Evolutionary conservation across 1,140 invertebrate species (phyloP).

Genomic region (Brachionus paranguensis): DNA sequence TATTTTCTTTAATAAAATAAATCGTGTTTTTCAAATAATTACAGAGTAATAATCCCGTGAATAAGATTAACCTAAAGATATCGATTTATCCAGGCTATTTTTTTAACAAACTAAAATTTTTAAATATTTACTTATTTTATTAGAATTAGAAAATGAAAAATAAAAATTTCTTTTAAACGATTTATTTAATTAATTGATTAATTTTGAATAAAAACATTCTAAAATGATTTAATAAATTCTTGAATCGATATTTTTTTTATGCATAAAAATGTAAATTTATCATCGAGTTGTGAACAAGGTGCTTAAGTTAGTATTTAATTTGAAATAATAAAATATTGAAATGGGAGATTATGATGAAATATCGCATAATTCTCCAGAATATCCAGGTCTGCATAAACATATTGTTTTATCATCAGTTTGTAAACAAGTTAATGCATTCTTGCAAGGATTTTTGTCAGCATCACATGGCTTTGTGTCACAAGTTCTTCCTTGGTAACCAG

Average conservation of each 20-base stretch:
- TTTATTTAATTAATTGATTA: too few relatives aligned
- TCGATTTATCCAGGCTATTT: background rate
- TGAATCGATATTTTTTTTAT: background rate
- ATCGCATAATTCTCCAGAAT: background rate
- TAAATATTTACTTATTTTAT: background rate
- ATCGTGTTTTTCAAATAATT: background rate
- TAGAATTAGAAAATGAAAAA: background rate
- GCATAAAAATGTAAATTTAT: too few relatives aligned
- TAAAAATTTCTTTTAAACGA: background rate
- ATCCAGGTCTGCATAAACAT: background rate
- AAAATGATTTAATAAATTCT: background rate
- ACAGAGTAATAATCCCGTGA: background rate
- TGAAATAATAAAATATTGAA: too few relatives aligned
- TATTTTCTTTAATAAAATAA: background rate
- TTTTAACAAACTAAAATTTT: background rate
- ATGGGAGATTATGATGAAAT: background rate
- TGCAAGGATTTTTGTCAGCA: background rate
- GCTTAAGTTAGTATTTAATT: too few relatives aligned
- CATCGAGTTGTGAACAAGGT: too few relatives aligned
- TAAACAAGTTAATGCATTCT: background rate
- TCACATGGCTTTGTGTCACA: background rate
- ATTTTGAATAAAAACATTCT: too few relatives aligned
- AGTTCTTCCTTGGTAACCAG: background rate
- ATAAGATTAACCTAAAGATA: background rate
- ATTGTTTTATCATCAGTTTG: background rate